Evolutionary conservation across 1,140 invertebrate species (phyloP).

Genomic region (Coptotermes formosanus): DNA sequence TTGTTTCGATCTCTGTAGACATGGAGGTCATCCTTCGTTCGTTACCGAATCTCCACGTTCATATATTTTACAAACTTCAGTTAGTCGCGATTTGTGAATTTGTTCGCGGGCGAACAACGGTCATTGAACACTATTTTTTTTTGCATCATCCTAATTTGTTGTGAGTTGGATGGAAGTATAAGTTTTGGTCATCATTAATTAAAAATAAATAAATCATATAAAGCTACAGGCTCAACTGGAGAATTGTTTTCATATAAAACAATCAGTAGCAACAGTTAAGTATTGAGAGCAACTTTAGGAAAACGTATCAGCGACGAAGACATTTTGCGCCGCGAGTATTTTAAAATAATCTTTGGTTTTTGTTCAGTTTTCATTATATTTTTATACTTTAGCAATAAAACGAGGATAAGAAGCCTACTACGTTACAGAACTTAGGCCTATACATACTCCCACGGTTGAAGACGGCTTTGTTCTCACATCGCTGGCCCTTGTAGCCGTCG

Average conservation of each 20-base stretch:
- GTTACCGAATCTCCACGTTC: not conserved
- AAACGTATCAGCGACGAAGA: not conserved
- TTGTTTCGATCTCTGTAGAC: slow-evolving; percentile 2
- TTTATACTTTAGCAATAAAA: slow-evolving; percentile 54
- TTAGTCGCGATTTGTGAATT: not conserved
- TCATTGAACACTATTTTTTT: not conserved
- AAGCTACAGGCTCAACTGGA: slow-evolving; percentile 24
- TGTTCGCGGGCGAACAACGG: not conserved
- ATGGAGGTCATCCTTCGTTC: not conserved
- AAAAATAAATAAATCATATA: slow-evolving; percentile 29
- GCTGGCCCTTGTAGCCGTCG: slow-evolving; percentile 75
- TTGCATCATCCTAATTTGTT: slow-evolving; percentile 30
- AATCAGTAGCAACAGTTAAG: not conserved
- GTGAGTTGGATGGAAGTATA: slow-evolving; percentile 25
- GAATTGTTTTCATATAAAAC: slow-evolving; percentile 19
- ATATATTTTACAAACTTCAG: too few species aligned
- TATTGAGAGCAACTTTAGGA: slow-evolving; percentile 9
- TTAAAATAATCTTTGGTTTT: slow-evolving; percentile 25
- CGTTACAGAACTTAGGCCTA: slow-evolving; percentile 56
- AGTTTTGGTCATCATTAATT: slow-evolving; percentile 19
- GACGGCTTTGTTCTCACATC: slow-evolving; percentile 79
- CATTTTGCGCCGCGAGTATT: slow-evolving; percentile 22
- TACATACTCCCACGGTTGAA: slow-evolving; percentile 64
- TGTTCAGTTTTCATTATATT: slow-evolving; percentile 18
- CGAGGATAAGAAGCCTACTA: slow-evolving; percentile 56